These are phyloP conservation scores for Montipora capitata DNA, from an alignment of 92 coral and sea anemone species.

Conservation along the genomic window DNA sequence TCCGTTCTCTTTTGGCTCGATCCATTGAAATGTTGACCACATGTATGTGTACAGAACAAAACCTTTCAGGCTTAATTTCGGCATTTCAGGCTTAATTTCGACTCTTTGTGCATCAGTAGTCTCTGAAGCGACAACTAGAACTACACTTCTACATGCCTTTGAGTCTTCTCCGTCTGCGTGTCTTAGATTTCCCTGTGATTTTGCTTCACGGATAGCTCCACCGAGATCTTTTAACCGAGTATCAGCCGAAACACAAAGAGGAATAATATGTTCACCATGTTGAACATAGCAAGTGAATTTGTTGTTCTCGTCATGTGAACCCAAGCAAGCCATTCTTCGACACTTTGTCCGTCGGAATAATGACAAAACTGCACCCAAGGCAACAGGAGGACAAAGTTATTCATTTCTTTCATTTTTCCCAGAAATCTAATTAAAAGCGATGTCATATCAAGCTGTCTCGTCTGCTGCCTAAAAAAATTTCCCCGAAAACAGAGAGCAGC, in stretches of 20 bases:
- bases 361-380: no score
- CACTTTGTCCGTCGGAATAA: no score
- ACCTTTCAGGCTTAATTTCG: constrained; percentile 30
- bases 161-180: not conserved
- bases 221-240: constrained; percentile 32
- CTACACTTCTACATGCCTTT: not conserved
- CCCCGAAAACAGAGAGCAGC: no score
- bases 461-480: no score
- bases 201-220: not conserved
- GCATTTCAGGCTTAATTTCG: not conserved
- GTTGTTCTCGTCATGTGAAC: no score
- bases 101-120: not conserved
- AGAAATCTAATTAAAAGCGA: not conserved
- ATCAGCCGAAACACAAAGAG: constrained; percentile 32
- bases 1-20: constrained; percentile 64
- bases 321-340: no score
- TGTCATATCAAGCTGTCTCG: no score
- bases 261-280: constrained; percentile 29
- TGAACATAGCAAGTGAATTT: constrained; percentile 40
- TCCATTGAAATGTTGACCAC: constrained; percentile 77
- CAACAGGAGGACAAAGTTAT: not conserved
- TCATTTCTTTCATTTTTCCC: not conserved
- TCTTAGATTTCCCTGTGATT: not conserved
- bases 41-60: constrained; percentile 53
- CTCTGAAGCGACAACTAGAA: no score